Conservation (phyloP, 2,113 vertebrate genomes). For the Sapayoa aenigma region DNA sequence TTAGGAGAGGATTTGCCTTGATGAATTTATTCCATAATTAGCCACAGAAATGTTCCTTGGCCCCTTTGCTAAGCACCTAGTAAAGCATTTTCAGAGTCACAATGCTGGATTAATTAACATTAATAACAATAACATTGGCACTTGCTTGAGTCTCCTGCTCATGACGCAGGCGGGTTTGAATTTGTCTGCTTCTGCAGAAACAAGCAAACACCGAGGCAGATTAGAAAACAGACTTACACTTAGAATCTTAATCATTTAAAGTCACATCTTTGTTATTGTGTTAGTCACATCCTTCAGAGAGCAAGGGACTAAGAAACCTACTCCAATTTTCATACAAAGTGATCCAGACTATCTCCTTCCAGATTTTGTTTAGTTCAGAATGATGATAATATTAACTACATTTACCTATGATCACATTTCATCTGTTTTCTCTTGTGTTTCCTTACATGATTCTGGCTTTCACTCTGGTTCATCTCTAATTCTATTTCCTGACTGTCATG, state of each 20-base stretch:
- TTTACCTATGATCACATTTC: not conserved
- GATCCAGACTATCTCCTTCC: not conserved
- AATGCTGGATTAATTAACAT: not conserved
- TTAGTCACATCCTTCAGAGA: not conserved
- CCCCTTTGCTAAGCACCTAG: not conserved
- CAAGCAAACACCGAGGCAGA: not conserved
- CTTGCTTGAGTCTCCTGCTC: not conserved
- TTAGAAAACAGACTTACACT: not conserved
- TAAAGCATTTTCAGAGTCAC: not conserved
- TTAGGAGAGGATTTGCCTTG: not conserved
- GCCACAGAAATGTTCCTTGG: not conserved
- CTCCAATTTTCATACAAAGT: not conserved
- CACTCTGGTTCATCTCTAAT: not conserved
- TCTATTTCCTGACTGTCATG: not conserved
- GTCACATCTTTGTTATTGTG: not conserved
- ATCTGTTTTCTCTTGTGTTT: not conserved
- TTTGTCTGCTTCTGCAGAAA: not conserved
- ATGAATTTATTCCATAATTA: not conserved
- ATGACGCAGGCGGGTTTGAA: not conserved
- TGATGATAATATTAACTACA: not conserved
- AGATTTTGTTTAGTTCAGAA: not conserved
- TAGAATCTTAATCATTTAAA: not conserved
- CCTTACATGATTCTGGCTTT: not conserved
- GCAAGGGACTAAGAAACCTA: not conserved
- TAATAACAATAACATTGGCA: not conserved